Evolutionary conservation across 2,113 vertebrate genomes (phyloP), one percentile per base, ranked within the genome.

Genomic region (Scomber colias): DNA sequence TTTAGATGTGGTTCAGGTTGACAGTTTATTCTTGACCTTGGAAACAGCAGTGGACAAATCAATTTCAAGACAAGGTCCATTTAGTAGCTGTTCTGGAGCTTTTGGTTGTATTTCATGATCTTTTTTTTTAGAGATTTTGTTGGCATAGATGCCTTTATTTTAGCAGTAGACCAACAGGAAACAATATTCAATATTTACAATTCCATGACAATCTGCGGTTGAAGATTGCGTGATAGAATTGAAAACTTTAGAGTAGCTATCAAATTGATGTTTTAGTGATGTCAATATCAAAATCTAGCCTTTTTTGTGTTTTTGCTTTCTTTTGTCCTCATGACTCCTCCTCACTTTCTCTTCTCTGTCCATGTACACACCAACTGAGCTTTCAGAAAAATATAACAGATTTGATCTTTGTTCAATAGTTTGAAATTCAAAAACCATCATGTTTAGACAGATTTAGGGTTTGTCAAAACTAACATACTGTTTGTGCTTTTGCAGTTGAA

Each of bases 401-500:
- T 40, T 40, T 40, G 35, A 40, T 40, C 7, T 24, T 55, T 55
- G 3, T 13, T 54, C 55, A 31, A 21, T 54, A 9, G 46, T 76
- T 19, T 60, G 17, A 16, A 50, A 4, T 40, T 40, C 5, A 40
- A 40, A 40, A 40, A 40, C 0, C 35, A 40, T 40, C 8, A 2
- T 63, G 13, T 62, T 51, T 1, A 45, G 3, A 9, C 27, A 12
- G 11, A 30, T 16, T 30, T n/a, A 17, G 13, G 3, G 35, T 40
- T 51, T 68, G 19, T 48, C 17, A 2, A 11, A 72, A 45, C 48
- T 81, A 53, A 84, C 46, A 51, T 3, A 2, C 8, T 64, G 0
- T 59, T 72, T 50, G 1, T 76, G 24, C 3, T 3, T 86, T 81
- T 78, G 3, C 86, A 91, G 93, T 11, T 71, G 16, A 72, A 94